Percentiles rank a stretch among this genome's conserved stretches.
phyloP scores from a whole-genome alignment of 2,113 vertebrate genomes.

The Phoenicopterus ruber region DNA sequence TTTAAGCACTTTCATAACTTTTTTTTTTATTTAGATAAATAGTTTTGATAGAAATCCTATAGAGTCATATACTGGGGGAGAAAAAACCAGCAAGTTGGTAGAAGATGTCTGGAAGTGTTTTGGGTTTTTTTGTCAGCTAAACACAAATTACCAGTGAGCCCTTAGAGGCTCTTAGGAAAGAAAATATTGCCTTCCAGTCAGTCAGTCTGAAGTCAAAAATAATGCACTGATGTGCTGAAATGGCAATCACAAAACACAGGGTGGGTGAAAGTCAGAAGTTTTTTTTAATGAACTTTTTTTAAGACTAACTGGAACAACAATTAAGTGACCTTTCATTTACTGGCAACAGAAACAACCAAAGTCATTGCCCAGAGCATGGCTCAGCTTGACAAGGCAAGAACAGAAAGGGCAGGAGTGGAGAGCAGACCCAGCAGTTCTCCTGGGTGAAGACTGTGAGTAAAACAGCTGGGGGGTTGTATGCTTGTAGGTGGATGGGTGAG shows the following conservation, averaged over 20 bases:
- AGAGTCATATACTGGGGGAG: background rate
- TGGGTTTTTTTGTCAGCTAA: background rate
- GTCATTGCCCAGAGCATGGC: background rate
- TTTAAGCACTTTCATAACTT: background rate
- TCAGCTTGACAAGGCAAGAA: background rate
- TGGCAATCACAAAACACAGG: background rate
- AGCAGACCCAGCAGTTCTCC: background rate
- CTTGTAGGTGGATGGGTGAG: background rate
- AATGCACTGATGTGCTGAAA: background rate
- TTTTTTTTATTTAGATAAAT: background rate
- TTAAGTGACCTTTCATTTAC: background rate
- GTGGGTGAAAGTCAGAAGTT: background rate
- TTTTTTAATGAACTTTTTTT: background rate
- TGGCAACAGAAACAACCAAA: background rate
- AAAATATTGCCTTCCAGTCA: background rate
- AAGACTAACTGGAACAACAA: background rate
- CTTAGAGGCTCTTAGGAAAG: background rate
- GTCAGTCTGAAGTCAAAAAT: slow-evolving; percentile 40
- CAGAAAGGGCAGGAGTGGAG: background rate
- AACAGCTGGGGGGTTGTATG: background rate
- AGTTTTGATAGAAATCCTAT: background rate
- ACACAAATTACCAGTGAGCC: background rate
- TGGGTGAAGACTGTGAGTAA: background rate
- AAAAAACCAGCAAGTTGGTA: background rate
- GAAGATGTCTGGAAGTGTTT: background rate